Percentiles rank a stretch among this genome's conserved stretches.
These are phyloP conservation scores for Euglossa dilemma DNA, from an alignment of 1,140 invertebrate species.

Conservation along the genomic window DNA sequence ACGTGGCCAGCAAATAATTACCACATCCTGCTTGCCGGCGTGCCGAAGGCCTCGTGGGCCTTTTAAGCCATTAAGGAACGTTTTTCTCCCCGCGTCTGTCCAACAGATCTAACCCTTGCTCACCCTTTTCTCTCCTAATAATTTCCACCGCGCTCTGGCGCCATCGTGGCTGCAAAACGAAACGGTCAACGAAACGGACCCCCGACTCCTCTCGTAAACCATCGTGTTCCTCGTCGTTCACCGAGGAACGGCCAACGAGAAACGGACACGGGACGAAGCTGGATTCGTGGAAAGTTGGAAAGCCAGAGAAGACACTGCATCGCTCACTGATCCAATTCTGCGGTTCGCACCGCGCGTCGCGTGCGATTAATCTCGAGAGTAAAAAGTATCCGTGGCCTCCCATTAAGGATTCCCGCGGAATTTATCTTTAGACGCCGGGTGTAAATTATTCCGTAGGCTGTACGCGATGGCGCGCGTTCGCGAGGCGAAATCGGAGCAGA, in stretches of 20 bases:
- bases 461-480: not conserved
- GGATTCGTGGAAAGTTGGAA: too few relatives aligned
- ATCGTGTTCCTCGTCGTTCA: too few relatives aligned
- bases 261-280: too few relatives aligned
- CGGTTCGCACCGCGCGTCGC: too few relatives aligned
- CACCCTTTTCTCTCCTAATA: not conserved
- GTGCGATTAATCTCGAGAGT: not conserved
- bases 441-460: conserved; percentile 31
- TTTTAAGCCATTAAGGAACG: conserved; percentile 42
- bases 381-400: not conserved
- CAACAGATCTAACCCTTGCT: not conserved
- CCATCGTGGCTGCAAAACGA: too few relatives aligned
- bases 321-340: not conserved
- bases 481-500: conserved; percentile 33
- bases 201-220: too few relatives aligned
- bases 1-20: conserved; percentile 53
- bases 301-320: too few relatives aligned
- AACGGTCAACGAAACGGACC: not conserved
- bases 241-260: too few relatives aligned
- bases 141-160: not conserved
- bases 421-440: conserved; percentile 29
- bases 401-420: conserved; percentile 5
- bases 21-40: conserved; percentile 47
- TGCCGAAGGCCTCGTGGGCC: conserved; percentile 8
- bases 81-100: not conserved